A percentile compares a stretch with the other conserved stretches of the same genome.
These are phyloP conservation scores for Dendroctonus valens DNA, from an alignment of 1,140 invertebrate genomes.

Conservation along the genomic window DNA sequence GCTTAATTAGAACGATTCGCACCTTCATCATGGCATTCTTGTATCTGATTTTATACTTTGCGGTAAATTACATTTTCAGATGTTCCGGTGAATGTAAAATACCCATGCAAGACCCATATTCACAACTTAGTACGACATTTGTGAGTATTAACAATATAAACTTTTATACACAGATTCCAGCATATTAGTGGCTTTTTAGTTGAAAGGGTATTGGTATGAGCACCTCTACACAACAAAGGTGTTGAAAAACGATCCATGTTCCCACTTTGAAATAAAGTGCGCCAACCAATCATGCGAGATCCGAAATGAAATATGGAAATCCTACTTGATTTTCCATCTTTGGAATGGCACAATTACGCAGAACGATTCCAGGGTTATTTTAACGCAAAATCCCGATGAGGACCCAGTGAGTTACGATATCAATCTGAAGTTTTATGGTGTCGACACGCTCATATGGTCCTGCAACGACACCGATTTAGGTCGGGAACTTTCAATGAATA, in stretches of 20 bases:
- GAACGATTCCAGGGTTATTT: neutral
- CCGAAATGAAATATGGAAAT: conserved; percentile 11
- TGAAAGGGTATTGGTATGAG: conserved; percentile 37
- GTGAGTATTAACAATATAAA: conserved; percentile 18
- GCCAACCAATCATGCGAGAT: conserved; percentile 4
- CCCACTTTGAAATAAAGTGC: conserved; percentile 23
- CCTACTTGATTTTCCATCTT: neutral
- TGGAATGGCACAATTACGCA: conserved; percentile 21
- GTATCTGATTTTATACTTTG: neutral
- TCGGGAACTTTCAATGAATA: neutral
- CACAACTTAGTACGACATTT: conserved; percentile 19
- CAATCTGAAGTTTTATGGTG: conserved; percentile 12
- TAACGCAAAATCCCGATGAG: neutral
- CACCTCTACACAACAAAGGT: conserved; percentile 6
- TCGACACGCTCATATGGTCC: conserved; percentile 17
- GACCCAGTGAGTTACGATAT: conserved; percentile 3
- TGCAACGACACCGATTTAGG: conserved; percentile 16
- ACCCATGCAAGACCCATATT: neutral
- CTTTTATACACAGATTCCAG: neutral
- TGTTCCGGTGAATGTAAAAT: neutral
- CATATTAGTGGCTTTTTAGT: conserved; percentile 28
- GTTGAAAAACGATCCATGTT: conserved; percentile 14
- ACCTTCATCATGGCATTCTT: neutral
- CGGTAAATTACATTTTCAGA: neutral
- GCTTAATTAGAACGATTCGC: too few relatives aligned